Base-by-base conservation (phyloP, 2,797 vertebrate species). In the Alosa sapidissima region DNA sequence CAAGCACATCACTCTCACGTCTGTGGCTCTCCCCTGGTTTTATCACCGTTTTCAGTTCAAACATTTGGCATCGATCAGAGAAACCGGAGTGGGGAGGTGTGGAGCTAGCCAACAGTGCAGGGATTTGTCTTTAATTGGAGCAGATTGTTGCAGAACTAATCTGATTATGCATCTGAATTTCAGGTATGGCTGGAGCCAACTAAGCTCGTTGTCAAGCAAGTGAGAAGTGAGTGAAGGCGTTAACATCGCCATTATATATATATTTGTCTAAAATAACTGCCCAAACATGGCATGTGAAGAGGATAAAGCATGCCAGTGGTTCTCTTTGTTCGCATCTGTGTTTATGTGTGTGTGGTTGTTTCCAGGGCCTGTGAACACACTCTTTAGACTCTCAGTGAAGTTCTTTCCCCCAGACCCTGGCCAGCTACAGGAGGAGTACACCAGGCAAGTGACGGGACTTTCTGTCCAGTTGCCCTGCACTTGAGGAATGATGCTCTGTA, bases 331-430 rank as follows among this genome's bases (percentile, higher is more conserved):
- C 16, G 65, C 47, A 9, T 62, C 55, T 83, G 28, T 45, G 60
- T 83, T 11, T 68, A 65, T 47, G 72, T 84, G 52, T 58, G 85
- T 24, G 10, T 81, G 78, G 89, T 86, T 91, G 52, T 11, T 33
- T 92, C 0, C 41, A 99, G 98, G 97, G 91, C 98, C 98, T 78
- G 96, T 95, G 91, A 98, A 96, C 81, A 91, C 96, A 0, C 86
- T 97, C 45, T 96, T 99, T 90, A 96, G 97, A 85, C 95, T 99
- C 81, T 97, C 98, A 0, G 98, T 99, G 0, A 99, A 99, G 90
- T 99, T 99, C 89, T 99, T 99, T 88, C 98, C 98, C n/a, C 98
- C 98, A 3, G 98, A 99, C 87, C 98, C 98, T 0, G 98, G 98
- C 87, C 98, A 99, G 90, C 91, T 99, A 87, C 98, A 99, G 87